These are phyloP conservation scores for Plagodis pulveraria DNA, from an alignment of 2,888 invertebrate genomes.

Conservation along the genomic window DNA sequence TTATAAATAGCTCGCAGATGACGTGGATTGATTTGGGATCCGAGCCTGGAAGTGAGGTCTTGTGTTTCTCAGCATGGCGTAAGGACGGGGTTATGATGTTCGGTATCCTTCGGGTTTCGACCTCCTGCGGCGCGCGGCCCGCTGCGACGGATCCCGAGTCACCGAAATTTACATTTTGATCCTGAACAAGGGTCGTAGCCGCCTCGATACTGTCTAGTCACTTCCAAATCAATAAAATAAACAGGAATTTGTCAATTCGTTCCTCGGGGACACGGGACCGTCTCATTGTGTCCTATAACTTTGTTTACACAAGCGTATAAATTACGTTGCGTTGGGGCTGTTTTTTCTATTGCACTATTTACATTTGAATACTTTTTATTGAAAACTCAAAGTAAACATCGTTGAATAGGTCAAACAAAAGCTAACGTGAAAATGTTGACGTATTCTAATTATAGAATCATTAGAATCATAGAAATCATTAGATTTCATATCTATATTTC, in stretches of 20 bases:
- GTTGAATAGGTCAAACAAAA: too few relatives aligned
- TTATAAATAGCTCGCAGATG: slow-evolving; percentile 57
- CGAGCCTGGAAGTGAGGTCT: slow-evolving; percentile 73
- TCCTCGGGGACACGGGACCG: slow-evolving; percentile 47
- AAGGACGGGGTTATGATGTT: slow-evolving; percentile 68
- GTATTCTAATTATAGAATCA: too few relatives aligned
- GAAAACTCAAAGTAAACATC: too few relatives aligned
- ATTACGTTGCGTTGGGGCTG: slow-evolving; percentile 38
- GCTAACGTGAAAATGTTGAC: too few relatives aligned
- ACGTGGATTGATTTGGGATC: slow-evolving; percentile 72
- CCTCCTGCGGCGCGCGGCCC: slow-evolving; percentile 65
- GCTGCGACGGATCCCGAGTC: slow-evolving; percentile 60
- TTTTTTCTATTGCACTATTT: slow-evolving; percentile 34
- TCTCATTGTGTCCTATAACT: slow-evolving; percentile 48
- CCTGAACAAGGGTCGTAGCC: slow-evolving; percentile 55
- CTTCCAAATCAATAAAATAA: slow-evolving; percentile 63
- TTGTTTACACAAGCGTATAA: slow-evolving; percentile 55
- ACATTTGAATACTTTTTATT: too few relatives aligned
- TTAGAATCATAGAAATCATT: too few relatives aligned
- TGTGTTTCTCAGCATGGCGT: slow-evolving; percentile 81
- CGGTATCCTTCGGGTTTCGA: slow-evolving; percentile 46
- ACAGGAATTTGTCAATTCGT: slow-evolving; percentile 56
- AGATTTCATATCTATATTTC: too few relatives aligned
- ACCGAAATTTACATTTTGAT: slow-evolving; percentile 74
- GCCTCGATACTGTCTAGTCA: slow-evolving; percentile 60